These are phyloP conservation scores for Notospermus geniculatus DNA, from an alignment of 1,140 invertebrate species.

Conservation along the genomic window DNA sequence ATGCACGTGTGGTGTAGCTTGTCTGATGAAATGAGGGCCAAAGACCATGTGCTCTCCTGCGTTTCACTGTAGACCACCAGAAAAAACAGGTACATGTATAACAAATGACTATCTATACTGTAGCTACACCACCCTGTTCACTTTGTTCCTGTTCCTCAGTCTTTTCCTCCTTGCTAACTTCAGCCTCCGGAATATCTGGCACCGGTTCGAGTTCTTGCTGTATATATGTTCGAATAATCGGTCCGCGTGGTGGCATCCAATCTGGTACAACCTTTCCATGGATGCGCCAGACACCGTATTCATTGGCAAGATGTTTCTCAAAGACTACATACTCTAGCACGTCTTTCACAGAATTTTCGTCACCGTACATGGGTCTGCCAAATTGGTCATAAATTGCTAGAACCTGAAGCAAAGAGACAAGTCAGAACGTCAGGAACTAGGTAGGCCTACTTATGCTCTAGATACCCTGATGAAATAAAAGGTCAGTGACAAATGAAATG, in stretches of 20 bases:
- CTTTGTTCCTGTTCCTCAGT: no score
- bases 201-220: background rate
- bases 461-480: no score
- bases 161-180: background rate
- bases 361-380: slow-evolving; percentile 90
- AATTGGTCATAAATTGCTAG: slow-evolving; percentile 95
- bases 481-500: no score
- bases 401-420: slow-evolving; percentile 58
- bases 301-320: slow-evolving; percentile 89
- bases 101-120: no score
- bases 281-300: slow-evolving; percentile 89
- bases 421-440: no score
- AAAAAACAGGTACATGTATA: no score
- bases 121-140: no score
- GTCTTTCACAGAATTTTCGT: slow-evolving; percentile 83
- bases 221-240: background rate
- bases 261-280: slow-evolving; percentile 87
- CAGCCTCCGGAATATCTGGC: background rate
- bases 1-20: no score
- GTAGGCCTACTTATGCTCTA: no score
- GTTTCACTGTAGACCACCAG: no score
- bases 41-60: no score
- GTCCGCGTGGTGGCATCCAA: slow-evolving; percentile 66
- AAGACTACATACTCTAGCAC: slow-evolving; percentile 92
- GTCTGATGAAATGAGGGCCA: no score